These are phyloP conservation scores for Acromyrmex heyeri DNA, from an alignment of 1,140 invertebrate species.

Conservation along the genomic window DNA sequence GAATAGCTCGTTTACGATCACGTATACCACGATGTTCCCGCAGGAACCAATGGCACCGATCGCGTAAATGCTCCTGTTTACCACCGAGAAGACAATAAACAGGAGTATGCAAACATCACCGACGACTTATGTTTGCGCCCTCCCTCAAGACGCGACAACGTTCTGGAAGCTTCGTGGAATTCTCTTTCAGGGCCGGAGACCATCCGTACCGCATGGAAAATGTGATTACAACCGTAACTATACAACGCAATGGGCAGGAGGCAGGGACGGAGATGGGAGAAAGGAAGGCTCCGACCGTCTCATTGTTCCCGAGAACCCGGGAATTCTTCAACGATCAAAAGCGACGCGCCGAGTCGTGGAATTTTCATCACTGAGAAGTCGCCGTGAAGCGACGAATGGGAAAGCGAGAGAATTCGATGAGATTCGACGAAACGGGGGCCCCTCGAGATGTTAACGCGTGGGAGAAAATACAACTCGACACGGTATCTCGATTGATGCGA, in stretches of 20 bases:
- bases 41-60: constrained; percentile 11
- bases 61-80: constrained; percentile 36
- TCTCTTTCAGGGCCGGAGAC: neutral
- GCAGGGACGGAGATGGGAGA: neutral
- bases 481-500: neutral
- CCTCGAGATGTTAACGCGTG: constrained; percentile 1
- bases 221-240: neutral
- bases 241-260: neutral
- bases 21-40: neutral
- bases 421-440: neutral
- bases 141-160: constrained; percentile 6
- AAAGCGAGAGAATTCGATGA: constrained; percentile 16
- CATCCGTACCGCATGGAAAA: constrained; percentile 3
- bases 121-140: neutral
- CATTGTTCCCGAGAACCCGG: constrained; percentile 26
- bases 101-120: neutral
- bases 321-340: constrained; percentile 46
- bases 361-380: constrained; percentile 37
- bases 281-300: constrained; percentile 19
- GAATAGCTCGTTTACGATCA: constrained; percentile 24
- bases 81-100: constrained; percentile 46
- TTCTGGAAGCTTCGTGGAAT: constrained; percentile 49
- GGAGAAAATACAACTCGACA: constrained; percentile 25
- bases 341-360: neutral
- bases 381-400: neutral